Percentiles rank a stretch among this genome's conserved stretches.
Conservation (phyloP, 2,888 invertebrate species). For the Thereva nobilitata region DNA sequence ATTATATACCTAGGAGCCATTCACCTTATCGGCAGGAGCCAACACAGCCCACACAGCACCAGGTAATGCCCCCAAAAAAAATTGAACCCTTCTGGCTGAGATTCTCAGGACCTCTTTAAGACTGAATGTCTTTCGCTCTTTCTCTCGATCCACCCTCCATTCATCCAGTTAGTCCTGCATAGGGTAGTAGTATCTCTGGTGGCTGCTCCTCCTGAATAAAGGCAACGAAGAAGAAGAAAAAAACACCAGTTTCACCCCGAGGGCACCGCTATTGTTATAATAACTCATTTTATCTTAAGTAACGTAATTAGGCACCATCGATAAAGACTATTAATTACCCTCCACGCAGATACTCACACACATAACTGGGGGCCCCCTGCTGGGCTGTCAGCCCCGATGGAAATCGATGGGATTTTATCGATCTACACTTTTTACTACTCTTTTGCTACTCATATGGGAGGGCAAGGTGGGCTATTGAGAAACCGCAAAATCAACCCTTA, state of each 20-base stretch:
- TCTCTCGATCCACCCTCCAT: too few species aligned
- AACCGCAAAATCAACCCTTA: slow-evolving; percentile 2
- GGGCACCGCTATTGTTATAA: slow-evolving; percentile 35
- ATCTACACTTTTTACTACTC: not conserved
- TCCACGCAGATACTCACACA: slow-evolving; percentile 21
- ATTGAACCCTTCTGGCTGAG: too few species aligned
- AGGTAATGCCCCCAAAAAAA: too few species aligned
- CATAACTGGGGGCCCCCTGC: slow-evolving; percentile 7
- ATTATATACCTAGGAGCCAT: too few species aligned
- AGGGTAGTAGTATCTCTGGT: too few species aligned
- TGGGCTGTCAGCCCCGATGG: slow-evolving; percentile 3
- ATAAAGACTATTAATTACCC: slow-evolving; percentile 42
- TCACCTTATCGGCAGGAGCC: too few species aligned
- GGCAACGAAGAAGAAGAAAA: slow-evolving; percentile 8
- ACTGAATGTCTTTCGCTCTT: too few species aligned
- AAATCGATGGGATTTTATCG: slow-evolving; percentile 7
- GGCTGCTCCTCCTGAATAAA: not conserved
- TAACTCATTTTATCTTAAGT: slow-evolving; percentile 41
- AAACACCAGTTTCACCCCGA: slow-evolving; percentile 3
- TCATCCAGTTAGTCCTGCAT: too few species aligned
- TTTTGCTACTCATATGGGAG: not conserved
- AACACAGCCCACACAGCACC: too few species aligned
- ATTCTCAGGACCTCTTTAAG: too few species aligned
- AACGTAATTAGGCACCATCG: slow-evolving; percentile 39
- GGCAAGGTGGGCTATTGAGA: not conserved